Evolutionary conservation across 2,888 invertebrate genomes (phyloP), one percentile per base, ranked within the genome.

Genomic region (Kryphioiulus occultus): DNA sequence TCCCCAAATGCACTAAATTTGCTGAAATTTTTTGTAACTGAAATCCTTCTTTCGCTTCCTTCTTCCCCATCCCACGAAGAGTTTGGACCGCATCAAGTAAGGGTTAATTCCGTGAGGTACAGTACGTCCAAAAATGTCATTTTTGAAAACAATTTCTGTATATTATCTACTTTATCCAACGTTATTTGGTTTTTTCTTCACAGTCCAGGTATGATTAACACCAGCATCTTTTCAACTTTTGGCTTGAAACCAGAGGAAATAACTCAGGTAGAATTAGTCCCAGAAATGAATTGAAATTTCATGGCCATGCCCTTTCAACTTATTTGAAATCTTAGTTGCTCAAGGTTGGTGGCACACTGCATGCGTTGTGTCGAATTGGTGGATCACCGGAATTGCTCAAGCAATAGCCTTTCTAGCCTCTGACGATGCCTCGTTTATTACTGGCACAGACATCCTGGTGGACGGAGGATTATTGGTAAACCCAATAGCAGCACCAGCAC

Each of bases 401-500:
- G 22, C 39, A 5, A 42, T 85, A 7, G 85, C 86, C n/a, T 88
- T 88, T 26, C 26, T 88, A 39, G 39, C 78, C 12, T 88, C 87
- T 12, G 87, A 87, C 26, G 53, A 85, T 5, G 30, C 87, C 22
- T 87, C 87, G 0, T 87, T 87, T 26, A 68, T 86, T 12, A 88
- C 88, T 10, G 88, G 88, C 26, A 26, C 85, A 0, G 86, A 88
- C 78, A 19, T 86, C 19, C 5, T 86, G 19, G 86, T 88, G 17
- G 88, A 88, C 78, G 88, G 88, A 68, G 88, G 88, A 17, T 86
- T 10, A 4, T 4, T 87, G 78, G 87, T 87, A 17, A 22, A 78
- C 32, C 68, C 87, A 35, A n/a, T n/a, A n/a, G n/a, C n/a, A n/a
- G n/a, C n/a, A n/a, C n/a, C n/a, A n/a, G n/a, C n/a, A n/a, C n/a